Conservation (phyloP, 2,888 invertebrate genomes). For the Pyrrhia umbra region DNA sequence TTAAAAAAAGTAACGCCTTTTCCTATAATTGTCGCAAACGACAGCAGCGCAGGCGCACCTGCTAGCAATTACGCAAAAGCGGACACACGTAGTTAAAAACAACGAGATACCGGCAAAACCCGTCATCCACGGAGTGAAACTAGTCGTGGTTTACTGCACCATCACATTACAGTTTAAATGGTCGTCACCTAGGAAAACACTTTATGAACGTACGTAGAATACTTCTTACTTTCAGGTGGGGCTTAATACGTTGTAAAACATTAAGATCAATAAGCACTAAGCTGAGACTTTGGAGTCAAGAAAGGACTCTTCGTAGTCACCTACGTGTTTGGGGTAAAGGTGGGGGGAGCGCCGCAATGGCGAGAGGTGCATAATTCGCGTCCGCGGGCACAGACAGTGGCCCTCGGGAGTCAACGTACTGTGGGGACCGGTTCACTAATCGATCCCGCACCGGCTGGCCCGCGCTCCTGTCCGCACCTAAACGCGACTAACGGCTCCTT, state of each 20-base stretch:
- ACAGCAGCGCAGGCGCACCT: constrained; percentile 73
- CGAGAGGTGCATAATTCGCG: constrained; percentile 80
- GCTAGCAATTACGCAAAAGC: constrained; percentile 76
- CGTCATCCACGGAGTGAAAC: constrained; percentile 76
- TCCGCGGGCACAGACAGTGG: constrained; percentile 77
- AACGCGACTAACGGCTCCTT: constrained; percentile 86
- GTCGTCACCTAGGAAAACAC: constrained; percentile 11
- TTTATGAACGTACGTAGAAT: not conserved
- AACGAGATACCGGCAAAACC: constrained; percentile 72
- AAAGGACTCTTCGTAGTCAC: constrained; percentile 7
- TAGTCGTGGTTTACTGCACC: constrained; percentile 68
- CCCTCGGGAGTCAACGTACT: constrained; percentile 87
- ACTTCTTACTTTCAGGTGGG: not conserved
- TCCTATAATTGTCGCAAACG: constrained; percentile 70
- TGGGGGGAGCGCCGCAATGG: constrained; percentile 65
- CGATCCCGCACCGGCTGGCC: constrained; percentile 84
- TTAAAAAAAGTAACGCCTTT: constrained; percentile 58
- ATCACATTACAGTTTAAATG: constrained; percentile 25
- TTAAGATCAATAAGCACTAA: too few species aligned
- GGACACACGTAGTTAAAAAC: constrained; percentile 74
- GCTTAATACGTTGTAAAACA: too few species aligned
- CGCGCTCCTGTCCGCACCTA: constrained; percentile 86
- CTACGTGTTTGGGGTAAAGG: constrained; percentile 41
- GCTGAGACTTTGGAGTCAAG: not conserved
- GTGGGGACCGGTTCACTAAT: constrained; percentile 88